These are phyloP conservation scores for Spodoptera litura DNA, from an alignment of 1,140 invertebrate species.

Conservation along the genomic window DNA sequence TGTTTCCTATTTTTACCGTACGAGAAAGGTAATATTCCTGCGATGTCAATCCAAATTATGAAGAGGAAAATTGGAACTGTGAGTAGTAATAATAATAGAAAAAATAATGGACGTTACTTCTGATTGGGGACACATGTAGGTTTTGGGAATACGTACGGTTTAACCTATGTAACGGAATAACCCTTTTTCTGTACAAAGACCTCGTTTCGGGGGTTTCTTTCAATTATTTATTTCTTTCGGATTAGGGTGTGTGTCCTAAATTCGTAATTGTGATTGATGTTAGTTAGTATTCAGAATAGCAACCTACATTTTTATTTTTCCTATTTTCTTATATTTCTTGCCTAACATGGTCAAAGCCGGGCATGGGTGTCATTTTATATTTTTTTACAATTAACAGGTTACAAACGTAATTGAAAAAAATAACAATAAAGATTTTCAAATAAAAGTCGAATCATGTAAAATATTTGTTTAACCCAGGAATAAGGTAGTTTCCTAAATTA, in stretches of 20 bases:
- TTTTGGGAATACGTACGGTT: background rate
- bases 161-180: background rate
- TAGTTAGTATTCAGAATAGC: no score
- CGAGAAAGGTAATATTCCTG: slow-evolving; percentile 8
- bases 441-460: no score
- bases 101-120: slow-evolving; percentile 10
- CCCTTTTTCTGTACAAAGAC: background rate
- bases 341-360: no score
- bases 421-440: no score
- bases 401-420: no score
- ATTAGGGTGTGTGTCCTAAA: background rate
- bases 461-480: no score
- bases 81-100: slow-evolving; percentile 12
- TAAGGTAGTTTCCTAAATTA: no score
- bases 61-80: slow-evolving; percentile 25
- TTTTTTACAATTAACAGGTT: no score
- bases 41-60: slow-evolving; percentile 34
- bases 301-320: no score
- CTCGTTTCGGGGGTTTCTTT: no score
- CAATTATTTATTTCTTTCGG: background rate
- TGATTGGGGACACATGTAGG: background rate
- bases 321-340: no score
- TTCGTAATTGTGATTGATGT: background rate
- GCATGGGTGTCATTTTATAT: no score
- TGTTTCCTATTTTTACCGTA: slow-evolving; percentile 8